phyloP scores from a whole-genome alignment of 1,140 invertebrate species.

The Drosophila littoralis region DNA sequence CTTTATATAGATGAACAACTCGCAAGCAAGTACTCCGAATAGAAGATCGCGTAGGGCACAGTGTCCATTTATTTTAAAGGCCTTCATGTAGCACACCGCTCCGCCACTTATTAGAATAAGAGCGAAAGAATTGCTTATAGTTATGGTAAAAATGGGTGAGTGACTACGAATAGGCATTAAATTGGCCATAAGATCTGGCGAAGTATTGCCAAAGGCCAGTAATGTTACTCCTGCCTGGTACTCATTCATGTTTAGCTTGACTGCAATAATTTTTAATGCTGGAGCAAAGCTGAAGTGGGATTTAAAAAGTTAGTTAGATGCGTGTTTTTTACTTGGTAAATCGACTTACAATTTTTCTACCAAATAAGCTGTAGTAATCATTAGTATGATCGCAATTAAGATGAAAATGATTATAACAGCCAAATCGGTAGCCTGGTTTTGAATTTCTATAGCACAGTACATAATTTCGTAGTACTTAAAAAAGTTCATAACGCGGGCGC shows the following conservation, averaged over 20 bases:
- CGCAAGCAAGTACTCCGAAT: background rate
- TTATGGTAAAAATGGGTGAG: background rate
- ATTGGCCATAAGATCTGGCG: slow-evolving; percentile 1
- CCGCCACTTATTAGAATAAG: background rate
- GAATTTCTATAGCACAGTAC: background rate
- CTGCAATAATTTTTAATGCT: background rate
- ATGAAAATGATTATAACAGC: background rate
- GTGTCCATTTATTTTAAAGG: background rate
- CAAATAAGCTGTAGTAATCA: background rate
- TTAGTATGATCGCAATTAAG: background rate
- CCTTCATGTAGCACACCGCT: background rate
- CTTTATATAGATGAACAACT: background rate
- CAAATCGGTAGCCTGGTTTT: background rate
- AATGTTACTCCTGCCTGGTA: background rate
- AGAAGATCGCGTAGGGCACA: background rate
- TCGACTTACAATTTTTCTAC: background rate
- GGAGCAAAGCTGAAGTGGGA: slow-evolving; percentile 3
- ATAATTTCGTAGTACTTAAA: slow-evolving; percentile 5
- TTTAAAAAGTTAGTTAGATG: background rate
- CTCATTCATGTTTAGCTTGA: slow-evolving; percentile 3
- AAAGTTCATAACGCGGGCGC: background rate
- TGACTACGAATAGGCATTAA: background rate
- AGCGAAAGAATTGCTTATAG: background rate
- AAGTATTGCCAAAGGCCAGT: slow-evolving; percentile 1
- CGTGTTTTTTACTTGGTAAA: background rate